Base-by-base conservation (phyloP, 64 coral and sea anemone genomes). In the Pocillopora damicornis region DNA sequence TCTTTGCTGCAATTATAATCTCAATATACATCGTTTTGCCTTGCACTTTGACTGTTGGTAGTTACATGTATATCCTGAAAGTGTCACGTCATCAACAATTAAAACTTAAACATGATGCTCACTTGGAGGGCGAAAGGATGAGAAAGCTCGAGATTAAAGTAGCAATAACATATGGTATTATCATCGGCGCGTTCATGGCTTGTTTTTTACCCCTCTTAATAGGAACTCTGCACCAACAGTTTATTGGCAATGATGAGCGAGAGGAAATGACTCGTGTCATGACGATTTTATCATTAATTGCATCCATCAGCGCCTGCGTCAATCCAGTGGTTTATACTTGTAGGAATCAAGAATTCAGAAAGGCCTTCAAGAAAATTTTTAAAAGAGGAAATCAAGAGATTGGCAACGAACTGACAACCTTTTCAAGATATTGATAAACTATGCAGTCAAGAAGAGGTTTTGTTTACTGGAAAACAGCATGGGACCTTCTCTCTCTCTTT, bases 271-370 rank as follows among this genome's bases (percentile, higher is more conserved):
- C 16, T 45, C 57, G 58, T 9, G 18, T 15, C 11, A 92, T 91
- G 82, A 74, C 75, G 76, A 86, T 91, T 78, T 60, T 91, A 16
- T 86, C 73, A 14, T 59, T 86, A 12, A 37, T 92, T 6, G 85
- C 90, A 15, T 78, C 76, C 1, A 6, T 81, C 0, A 78, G 74
- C 20, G 83, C 85, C 1, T 92, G 83, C 73, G 13, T 92, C 22
- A 92, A 92, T 26, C 85, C 90, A 45, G 18, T 63, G 14, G 77
- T 92, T 78, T 92, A 92, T 61, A 75, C 83, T 15, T 90, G 89
- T 79, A 85, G 90, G 59, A 92, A 86, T 42, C 16, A 78, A 26
- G 90, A 92, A 57, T 92, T 92, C 67, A 85, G 90, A 58, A 88
- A 79, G 34, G 90, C 90, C 9, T 92, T 92, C 59, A 87, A 75